Evolutionary conservation across 2,888 invertebrate species (phyloP).

Genomic region (Anticlea derivata): DNA sequence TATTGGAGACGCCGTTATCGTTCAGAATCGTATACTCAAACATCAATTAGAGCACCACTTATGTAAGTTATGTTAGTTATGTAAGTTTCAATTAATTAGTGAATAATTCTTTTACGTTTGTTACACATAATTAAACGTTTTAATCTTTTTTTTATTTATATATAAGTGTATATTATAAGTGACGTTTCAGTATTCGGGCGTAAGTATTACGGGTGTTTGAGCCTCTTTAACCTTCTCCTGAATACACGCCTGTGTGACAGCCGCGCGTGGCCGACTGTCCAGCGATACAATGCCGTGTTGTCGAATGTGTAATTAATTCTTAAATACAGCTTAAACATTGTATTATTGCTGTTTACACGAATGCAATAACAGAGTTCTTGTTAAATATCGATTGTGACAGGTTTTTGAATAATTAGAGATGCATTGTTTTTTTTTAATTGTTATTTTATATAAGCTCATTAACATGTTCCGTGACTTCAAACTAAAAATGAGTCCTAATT

Average conservation of each 20-base stretch:
- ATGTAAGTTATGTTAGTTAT: too few species aligned
- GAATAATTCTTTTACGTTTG: too few species aligned
- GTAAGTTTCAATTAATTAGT: too few species aligned
- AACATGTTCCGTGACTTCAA: not conserved
- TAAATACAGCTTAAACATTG: conserved; percentile 41
- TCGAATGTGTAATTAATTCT: conserved; percentile 52
- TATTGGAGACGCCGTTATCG: too few species aligned
- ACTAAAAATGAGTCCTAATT: too few species aligned
- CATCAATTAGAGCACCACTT: too few species aligned
- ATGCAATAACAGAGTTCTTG: conserved; percentile 32
- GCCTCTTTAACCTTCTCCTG: not conserved
- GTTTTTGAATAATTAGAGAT: conserved; percentile 25
- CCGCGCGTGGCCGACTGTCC: conserved; percentile 33
- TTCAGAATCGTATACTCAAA: too few species aligned
- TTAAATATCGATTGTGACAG: conserved; percentile 12
- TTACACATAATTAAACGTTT: too few species aligned
- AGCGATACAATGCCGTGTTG: conserved; percentile 43
- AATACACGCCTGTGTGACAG: conserved; percentile 5
- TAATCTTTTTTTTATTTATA: too few species aligned
- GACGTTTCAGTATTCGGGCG: too few species aligned
- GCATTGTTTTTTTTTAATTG: conserved; percentile 13
- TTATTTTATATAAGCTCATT: conserved; percentile 12
- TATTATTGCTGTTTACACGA: conserved; percentile 34
- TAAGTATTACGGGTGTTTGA: too few species aligned
- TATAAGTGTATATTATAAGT: too few species aligned